Evolutionary conservation across 2,888 invertebrate species (phyloP).

Genomic region (Lumbricus terrestris): DNA sequence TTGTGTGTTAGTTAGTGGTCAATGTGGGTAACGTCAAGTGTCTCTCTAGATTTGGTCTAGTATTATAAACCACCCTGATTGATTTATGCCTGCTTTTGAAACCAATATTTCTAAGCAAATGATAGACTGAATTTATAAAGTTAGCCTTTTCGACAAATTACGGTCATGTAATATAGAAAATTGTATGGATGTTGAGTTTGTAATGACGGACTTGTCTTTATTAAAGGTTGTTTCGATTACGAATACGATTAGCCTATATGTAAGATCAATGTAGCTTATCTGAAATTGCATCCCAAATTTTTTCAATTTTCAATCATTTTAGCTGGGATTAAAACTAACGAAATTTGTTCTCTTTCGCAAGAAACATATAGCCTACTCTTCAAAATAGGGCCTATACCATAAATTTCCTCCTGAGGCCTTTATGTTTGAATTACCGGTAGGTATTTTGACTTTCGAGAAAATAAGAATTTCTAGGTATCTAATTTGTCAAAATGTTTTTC

Average conservation of each 20-base stretch:
- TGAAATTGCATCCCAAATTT: background rate
- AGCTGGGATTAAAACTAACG: background rate
- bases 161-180: too few species aligned
- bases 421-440: too few species aligned
- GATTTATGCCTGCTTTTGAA: background rate
- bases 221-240: background rate
- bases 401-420: too few species aligned
- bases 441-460: too few species aligned
- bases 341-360: too few species aligned
- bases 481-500: too few species aligned
- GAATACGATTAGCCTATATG: background rate
- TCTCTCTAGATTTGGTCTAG: background rate
- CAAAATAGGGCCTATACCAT: too few species aligned
- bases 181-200: background rate
- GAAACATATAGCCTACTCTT: background rate
- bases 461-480: too few species aligned
- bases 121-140: background rate
- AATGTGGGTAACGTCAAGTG: background rate
- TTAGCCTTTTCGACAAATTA: too few species aligned
- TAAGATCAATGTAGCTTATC: background rate
- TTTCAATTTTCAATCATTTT: background rate
- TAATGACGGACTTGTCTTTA: background rate
- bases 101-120: background rate
- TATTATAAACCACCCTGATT: background rate
- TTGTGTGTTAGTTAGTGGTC: background rate